Base-by-base conservation (phyloP, 2,888 invertebrate species). In the Quadroppia sp. region DNA sequence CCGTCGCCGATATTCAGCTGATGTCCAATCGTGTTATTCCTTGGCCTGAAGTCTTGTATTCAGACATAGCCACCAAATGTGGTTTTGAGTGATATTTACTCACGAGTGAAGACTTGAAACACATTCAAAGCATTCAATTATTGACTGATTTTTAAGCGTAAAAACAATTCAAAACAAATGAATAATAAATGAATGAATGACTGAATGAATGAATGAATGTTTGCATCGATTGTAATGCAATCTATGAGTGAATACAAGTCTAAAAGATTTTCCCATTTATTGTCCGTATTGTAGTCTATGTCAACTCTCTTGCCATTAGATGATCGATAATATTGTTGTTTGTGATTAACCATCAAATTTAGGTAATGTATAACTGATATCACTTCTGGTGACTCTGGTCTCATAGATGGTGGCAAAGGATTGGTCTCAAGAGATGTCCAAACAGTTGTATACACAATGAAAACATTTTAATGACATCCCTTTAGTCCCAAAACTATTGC, bases 211-310 rank as follows among this genome's bases (percentile, higher is more conserved):
- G 20, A 50, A 9, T 36, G 36, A 36, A 36, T 36, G 36, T 36
- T 36, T 36, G 36, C 4, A 7, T 9, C 15, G 50, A 50, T 20
- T 50, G 56, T 25, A 56, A 25, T 28, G 56, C 59, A 30, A 42
- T 69, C 69, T 69, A 69, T 42, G 69, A 45, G 45, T 45, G 15
- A 69, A 69, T 3, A 42, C 15, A 25, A 20, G 11, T 69, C 42
- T 45, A 69, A 69, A 69, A 69, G 69, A 69, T 69, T 69, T 69
- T 40, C 23, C 15, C 40, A 42, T 69, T 69, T 69, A 69, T 69
- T 69, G 69, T 69, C 69, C 69, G 69, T 69, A 45, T 69, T 69
- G 69, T 69, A 69, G 28, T 69, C 20, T 30, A 36, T 32, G 11
- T n/a, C n/a, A n/a, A 36, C 20, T 28, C n/a, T 64, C 36, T 30